phyloP scores from a whole-genome alignment of 2,888 invertebrate species.

The Xylota sylvarum region DNA sequence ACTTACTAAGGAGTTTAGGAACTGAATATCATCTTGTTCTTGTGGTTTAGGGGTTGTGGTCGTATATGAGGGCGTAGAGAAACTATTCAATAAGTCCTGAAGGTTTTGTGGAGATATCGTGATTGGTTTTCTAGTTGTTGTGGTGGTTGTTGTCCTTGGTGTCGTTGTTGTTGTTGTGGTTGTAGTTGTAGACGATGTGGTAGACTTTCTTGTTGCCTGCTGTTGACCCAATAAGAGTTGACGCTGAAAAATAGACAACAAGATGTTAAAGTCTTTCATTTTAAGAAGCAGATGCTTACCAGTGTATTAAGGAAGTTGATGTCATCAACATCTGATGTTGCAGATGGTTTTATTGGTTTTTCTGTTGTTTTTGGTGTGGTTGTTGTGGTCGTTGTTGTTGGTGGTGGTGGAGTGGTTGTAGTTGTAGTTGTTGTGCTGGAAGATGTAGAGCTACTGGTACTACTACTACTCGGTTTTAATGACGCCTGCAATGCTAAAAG shows the following conservation, averaged over 20 bases:
- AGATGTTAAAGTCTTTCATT: neutral
- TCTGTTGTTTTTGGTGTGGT: constrained; percentile 45
- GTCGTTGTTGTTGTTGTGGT: constrained; percentile 78
- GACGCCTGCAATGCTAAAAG: constrained; percentile 78
- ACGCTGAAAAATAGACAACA: constrained; percentile 57
- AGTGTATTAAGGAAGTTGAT: constrained; percentile 87
- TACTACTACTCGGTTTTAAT: constrained; percentile 67
- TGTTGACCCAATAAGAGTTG: constrained; percentile 71
- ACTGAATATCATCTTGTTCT: constrained; percentile 87
- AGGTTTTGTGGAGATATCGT: constrained; percentile 81
- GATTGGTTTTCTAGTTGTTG: constrained; percentile 78
- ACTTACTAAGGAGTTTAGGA: constrained; percentile 87
- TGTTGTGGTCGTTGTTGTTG: constrained; percentile 41
- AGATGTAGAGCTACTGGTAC: constrained; percentile 35
- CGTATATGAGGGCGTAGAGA: constrained; percentile 70
- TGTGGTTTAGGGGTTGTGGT: constrained; percentile 64
- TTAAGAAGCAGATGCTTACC: constrained; percentile 83
- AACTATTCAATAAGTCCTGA: constrained; percentile 67
- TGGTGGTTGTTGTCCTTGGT: constrained; percentile 79
- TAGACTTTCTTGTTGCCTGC: constrained; percentile 36
- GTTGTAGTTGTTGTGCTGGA: constrained; percentile 58
- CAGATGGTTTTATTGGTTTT: constrained; percentile 74
- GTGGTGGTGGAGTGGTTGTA: constrained; percentile 38
- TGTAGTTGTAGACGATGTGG: constrained; percentile 80
- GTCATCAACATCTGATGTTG: constrained; percentile 86